Evolutionary conservation across 1,140 invertebrate genomes (phyloP), one percentile per base, ranked within the genome.

Genomic region (Alviniconcha marisindica): DNA sequence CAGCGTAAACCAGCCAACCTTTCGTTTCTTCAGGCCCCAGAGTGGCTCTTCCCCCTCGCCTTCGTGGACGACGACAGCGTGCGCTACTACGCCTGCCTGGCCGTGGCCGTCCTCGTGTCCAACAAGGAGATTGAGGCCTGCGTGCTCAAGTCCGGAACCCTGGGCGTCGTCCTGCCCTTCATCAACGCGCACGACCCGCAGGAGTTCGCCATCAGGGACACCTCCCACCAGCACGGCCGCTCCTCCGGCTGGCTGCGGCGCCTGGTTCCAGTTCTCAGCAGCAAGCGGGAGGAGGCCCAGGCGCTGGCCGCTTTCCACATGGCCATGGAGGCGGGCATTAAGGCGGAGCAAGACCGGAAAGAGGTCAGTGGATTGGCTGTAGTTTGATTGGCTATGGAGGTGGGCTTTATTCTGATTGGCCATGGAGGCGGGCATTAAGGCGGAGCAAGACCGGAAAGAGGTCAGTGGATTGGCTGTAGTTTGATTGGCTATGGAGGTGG

Each of bases 291-390:
- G 91, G 98, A 99, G 93, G 98, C 99, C 0, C 95, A 98, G 87
- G 99, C 98, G 91, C 93, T 99, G 80, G 98, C 99, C 0, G 98
- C 98, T 51, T 99, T 99, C 93, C 99, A 99, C 92, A 99, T 99
- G 92, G 99, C 98, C 89, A 99, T 99, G 97, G 99, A 99, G 93
- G 98, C 99, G 7, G 97, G 97, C 18, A 99, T 99, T 60, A 99
- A 99, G 91, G 96, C 98, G 88, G 96, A 97, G 86, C 98, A 99
- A 93, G 97, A 97, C 21, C 98, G 98, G 84, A 97, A 97, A 0
- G 96, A 97, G 84, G 94, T 94, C 88, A 60, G 51, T 21, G 51
- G 2, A 74, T 74, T 28, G n/a, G n/a, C n/a, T n/a, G n/a, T n/a
- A n/a, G n/a, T n/a, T n/a, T n/a, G n/a, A n/a, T n/a, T n/a, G n/a